Evolutionary conservation across 30 jellyfish, hydroid and myxozoan genomes (phyloP).

Genomic region (Nemopilema nomurai): DNA sequence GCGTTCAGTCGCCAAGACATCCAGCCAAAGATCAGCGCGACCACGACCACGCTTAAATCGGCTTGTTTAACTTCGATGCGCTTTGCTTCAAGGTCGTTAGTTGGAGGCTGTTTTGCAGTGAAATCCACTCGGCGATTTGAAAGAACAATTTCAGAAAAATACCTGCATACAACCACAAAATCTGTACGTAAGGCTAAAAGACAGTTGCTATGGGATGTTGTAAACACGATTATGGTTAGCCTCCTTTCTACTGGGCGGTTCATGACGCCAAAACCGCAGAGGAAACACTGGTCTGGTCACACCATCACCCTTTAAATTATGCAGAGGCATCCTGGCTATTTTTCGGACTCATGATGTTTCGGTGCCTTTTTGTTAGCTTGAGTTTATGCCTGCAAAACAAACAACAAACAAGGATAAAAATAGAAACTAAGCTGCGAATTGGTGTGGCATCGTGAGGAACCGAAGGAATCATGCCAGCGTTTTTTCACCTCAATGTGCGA

Average conservation of each 20-base stretch:
- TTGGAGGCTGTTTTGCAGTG: too few relatives aligned
- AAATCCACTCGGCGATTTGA: background rate
- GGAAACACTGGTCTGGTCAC: background rate
- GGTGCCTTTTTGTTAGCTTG: constrained; percentile 16
- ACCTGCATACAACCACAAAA: background rate
- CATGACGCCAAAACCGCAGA: background rate
- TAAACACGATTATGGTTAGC: background rate
- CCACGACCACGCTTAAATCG: too few relatives aligned
- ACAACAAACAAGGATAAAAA: constrained; percentile 1
- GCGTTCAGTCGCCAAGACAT: too few relatives aligned
- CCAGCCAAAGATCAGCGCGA: too few relatives aligned
- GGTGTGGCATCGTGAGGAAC: background rate
- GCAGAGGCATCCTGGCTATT: background rate
- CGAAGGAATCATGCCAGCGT: background rate
- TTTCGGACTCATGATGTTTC: constrained; percentile 6
- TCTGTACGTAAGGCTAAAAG: background rate
- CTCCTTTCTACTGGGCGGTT: background rate
- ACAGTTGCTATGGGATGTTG: background rate
- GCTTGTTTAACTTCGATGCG: background rate
- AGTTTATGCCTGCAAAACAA: constrained; percentile 23
- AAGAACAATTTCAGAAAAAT: background rate
- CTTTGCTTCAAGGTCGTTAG: background rate
- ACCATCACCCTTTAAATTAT: background rate
- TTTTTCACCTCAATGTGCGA: background rate
- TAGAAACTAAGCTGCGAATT: background rate